Base-by-base conservation (phyloP, 2,888 invertebrate genomes). In the Oligia strigilis region DNA sequence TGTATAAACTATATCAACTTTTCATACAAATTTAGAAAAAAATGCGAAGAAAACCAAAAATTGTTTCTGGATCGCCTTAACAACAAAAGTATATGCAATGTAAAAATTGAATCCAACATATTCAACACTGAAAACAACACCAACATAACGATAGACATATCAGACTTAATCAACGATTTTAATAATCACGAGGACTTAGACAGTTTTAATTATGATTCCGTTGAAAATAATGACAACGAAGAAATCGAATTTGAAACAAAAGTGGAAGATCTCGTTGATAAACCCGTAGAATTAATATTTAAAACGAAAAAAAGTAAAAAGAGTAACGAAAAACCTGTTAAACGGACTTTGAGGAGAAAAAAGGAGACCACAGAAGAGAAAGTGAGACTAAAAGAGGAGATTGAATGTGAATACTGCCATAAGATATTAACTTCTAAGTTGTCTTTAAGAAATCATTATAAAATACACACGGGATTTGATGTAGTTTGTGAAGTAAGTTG, bases 381-480 rank as follows among this genome's bases (percentile, higher is more conserved):
- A 69, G 91, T 89, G n/a, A 90, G 87, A 67, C 89, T 82, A 0
- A 94, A 92, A 82, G 95, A 95, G 60, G 93, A 93, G 84, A 94
- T 96, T 19, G 94, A 96, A 79, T 97, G 96, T 90, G 96, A 96
- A 90, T 93, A 94, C 80, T 97, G 96, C 75, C 95, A 96, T 83
- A 97, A 97, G 75, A 92, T 95, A 55, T 87, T 96, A 58, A 95
- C 96, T 0, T 96, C 96, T 0, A 95, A 94, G 78, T 79, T 95
- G 69, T 96, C 96, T 0, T 81, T 96, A 66, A 86, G 96, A 11
- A 96, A 96, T 82, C 97, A 97, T 93, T 94, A 95, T 75, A 97
- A 97, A 78, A 97, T 96, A 78, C 96, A 97, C 78, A 96, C 96
- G 0, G 96, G 96, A 0, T 96, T 96, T 85, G 96, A 96, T 90